Evolutionary conservation across 2,113 vertebrate species (phyloP).

Genomic region (Pangasianodon hypophthalmus): DNA sequence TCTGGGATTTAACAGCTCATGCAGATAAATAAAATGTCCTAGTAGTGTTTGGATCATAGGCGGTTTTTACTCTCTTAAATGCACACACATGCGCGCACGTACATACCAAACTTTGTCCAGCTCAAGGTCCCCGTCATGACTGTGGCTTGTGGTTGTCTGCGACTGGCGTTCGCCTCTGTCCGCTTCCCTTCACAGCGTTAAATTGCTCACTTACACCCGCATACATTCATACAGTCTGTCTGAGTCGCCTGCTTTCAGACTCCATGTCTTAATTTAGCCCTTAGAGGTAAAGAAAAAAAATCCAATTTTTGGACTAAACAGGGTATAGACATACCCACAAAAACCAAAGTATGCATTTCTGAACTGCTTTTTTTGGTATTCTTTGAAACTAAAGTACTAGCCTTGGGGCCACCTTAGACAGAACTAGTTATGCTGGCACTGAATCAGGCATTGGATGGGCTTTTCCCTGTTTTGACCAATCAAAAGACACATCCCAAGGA

Average conservation of each 20-base stretch:
- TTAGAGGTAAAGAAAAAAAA: not conserved
- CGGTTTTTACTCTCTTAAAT: not conserved
- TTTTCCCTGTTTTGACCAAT: not conserved
- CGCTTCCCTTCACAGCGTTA: conserved; percentile 32
- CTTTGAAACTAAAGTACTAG: not conserved
- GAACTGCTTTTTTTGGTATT: not conserved
- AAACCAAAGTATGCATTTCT: not conserved
- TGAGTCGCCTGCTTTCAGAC: conserved; percentile 3
- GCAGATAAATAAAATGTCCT: not conserved
- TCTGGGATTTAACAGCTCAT: not conserved
- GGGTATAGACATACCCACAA: not conserved
- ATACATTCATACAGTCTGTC: conserved; percentile 23
- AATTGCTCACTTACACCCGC: conserved; percentile 24
- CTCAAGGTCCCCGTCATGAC: conserved; percentile 14
- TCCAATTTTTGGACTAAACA: not conserved
- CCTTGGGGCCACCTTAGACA: not conserved
- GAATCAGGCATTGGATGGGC: not conserved
- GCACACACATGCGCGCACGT: not conserved
- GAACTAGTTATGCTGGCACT: not conserved
- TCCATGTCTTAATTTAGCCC: conserved; percentile 27
- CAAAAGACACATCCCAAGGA: not conserved
- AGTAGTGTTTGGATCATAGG: not conserved
- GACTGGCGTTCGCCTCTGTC: conserved; percentile 13
- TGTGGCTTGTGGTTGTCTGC: conserved; percentile 20
- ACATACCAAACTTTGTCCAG: conserved; percentile 18